Base-by-base conservation (phyloP, 2,797 vertebrate species). In the Artibeus jamaicensis region DNA sequence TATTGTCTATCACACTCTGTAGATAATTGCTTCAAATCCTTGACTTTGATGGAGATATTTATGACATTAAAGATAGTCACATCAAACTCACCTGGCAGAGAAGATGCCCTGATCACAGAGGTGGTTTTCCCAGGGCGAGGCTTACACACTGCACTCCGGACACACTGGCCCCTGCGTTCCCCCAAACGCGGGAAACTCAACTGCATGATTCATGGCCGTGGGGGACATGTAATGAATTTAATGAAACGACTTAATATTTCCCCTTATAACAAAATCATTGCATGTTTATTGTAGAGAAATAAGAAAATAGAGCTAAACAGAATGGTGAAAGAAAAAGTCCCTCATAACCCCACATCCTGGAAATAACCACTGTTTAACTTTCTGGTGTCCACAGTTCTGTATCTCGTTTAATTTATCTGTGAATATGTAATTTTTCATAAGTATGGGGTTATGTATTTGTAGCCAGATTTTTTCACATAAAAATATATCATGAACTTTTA, bases 161-260 rank as follows among this genome's bases (percentile, higher is more conserved):
- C n/a, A 32, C n/a, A 6, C 29, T 65, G 62, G 6, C 29, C 59
- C 62, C 32, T n/a, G 62, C 6, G 14, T 29, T 29, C 26, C 62
- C 62, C 29, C 62, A 8, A 7, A 65, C 5, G 1, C 5, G 15
- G 62, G 59, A 7, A 65, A 6, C 32, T 18, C 14, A 1, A 16
- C 29, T n/a, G 62, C 32, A 8, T 65, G 12, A 65, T n/a, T 65
- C n/a, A 15, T 32, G 62, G 62, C 32, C 7, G 5, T n/a, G 62
- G 5, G 29, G 29, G 14, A 65, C n/a, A n/a, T n/a, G 37, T 65
- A 83, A 77, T 39, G 26, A 46, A 46, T 48, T 86, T 29, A 67
- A 92, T 92, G 70, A 82, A 67, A 46, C 16, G 55, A 48, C 62
- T 59, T 68, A n/a, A 34, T 53, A 87, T 95, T 79, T 89, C 89